phyloP scores from a whole-genome alignment of 2,888 invertebrate species.

The Phlogophora meticulosa region DNA sequence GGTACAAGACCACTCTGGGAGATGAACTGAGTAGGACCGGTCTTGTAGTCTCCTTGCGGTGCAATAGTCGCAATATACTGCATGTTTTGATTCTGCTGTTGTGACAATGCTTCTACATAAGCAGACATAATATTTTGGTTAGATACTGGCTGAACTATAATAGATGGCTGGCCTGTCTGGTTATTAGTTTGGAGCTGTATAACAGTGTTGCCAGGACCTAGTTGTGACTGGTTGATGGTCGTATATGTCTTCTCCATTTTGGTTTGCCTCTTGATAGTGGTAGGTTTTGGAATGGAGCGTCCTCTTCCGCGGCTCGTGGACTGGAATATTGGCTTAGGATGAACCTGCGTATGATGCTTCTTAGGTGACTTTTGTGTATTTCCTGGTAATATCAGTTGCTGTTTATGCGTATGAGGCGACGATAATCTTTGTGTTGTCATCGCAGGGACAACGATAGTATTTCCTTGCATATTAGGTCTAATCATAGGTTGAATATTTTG shows the following conservation, averaged over 20 bases:
- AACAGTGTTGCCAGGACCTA: slow-evolving; percentile 88
- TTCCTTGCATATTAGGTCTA: slow-evolving; percentile 86
- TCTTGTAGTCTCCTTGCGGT: slow-evolving; percentile 91
- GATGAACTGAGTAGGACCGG: slow-evolving; percentile 90
- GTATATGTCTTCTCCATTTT: slow-evolving; percentile 88
- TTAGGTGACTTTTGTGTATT: slow-evolving; percentile 88
- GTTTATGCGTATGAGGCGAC: slow-evolving; percentile 87
- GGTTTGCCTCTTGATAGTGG: slow-evolving; percentile 87
- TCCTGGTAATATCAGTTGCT: slow-evolving; percentile 86
- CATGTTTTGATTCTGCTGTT: slow-evolving; percentile 93
- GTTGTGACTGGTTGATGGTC: slow-evolving; percentile 85
- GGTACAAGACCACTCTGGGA: slow-evolving; percentile 90
- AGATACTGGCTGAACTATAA: slow-evolving; percentile 93
- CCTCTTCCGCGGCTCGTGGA: slow-evolving; percentile 84
- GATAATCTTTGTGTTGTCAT: slow-evolving; percentile 86
- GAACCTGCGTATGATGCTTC: slow-evolving; percentile 86
- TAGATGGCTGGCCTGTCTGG: slow-evolving; percentile 91
- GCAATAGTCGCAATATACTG: slow-evolving; percentile 94
- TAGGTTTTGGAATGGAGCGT: slow-evolving; percentile 87
- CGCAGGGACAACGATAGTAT: slow-evolving; percentile 87
- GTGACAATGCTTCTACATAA: slow-evolving; percentile 93
- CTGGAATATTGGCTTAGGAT: slow-evolving; percentile 89
- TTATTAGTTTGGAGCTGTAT: slow-evolving; percentile 91
- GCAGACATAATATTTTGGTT: slow-evolving; percentile 92
- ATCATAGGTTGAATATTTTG: slow-evolving; percentile 90